These are phyloP conservation scores for Rotaria sp. DNA, from an alignment of 2,888 invertebrate genomes.

Conservation along the genomic window DNA sequence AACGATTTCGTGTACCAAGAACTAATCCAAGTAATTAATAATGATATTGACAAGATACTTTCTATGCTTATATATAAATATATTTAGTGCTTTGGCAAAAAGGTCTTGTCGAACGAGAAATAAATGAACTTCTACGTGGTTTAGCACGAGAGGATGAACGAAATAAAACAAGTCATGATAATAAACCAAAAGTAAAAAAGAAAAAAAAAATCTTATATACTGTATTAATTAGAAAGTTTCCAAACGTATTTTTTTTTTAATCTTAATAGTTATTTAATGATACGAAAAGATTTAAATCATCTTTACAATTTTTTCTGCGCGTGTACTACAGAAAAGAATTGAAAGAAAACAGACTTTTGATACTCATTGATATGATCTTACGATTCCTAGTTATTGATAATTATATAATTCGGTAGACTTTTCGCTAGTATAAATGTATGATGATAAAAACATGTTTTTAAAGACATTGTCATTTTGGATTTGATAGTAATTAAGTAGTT, in stretches of 20 bases:
- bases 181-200: neutral
- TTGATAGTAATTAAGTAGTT: too few relatives aligned
- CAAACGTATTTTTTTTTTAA: neutral
- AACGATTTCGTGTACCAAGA: constrained; percentile 51
- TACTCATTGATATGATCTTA: too few relatives aligned
- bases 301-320: too few relatives aligned
- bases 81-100: constrained; percentile 54
- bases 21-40: constrained; percentile 48
- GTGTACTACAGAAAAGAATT: too few relatives aligned
- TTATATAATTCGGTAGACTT: neutral
- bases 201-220: neutral
- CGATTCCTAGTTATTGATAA: too few relatives aligned
- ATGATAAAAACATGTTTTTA: neutral
- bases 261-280: neutral
- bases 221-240: too few relatives aligned
- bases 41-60: too few relatives aligned
- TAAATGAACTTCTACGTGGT: constrained; percentile 48
- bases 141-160: neutral
- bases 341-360: too few relatives aligned
- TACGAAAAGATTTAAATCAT: too few relatives aligned
- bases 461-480: too few relatives aligned
- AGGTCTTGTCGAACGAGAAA: constrained; percentile 54
- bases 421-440: neutral
- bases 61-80: neutral
- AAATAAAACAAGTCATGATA: constrained; percentile 19